Conservation (phyloP, 2,888 invertebrate genomes). For the Rhabditoides inermis region DNA sequence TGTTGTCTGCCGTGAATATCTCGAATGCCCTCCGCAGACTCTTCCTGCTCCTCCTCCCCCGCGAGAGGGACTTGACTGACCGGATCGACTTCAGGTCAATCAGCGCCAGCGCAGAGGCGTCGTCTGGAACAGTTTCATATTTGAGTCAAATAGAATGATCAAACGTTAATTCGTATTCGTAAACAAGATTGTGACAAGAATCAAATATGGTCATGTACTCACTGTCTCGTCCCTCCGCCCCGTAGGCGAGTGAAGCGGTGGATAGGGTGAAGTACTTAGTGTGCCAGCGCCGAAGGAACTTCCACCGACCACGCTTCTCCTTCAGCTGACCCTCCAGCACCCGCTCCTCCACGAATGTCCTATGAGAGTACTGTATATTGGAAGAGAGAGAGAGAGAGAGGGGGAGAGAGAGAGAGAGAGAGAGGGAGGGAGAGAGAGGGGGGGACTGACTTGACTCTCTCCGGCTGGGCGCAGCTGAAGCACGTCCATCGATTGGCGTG, state of each 20-base stretch:
- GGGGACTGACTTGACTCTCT: conserved; percentile 68
- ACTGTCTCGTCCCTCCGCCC: conserved; percentile 2
- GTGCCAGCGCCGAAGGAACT: conserved; percentile 80
- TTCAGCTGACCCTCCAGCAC: conserved; percentile 67
- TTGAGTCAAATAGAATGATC: conserved; percentile 1
- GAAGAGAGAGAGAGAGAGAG: no score
- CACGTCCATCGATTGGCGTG: conserved; percentile 71
- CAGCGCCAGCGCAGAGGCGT: conserved; percentile 13
- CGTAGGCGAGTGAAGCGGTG: conserved; percentile 77
- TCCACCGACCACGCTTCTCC: conserved; percentile 84
- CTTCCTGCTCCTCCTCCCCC: conserved; percentile 62
- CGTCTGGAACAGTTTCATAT: neutral
- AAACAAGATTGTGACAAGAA: neutral
- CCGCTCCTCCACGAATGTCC: conserved; percentile 23
- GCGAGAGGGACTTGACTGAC: conserved; percentile 83
- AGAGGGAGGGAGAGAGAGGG: no score
- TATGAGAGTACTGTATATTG: no score
- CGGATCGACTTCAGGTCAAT: conserved; percentile 86
- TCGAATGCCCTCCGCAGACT: conserved; percentile 92
- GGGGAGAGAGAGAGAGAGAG: no score
- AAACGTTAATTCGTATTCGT: no score
- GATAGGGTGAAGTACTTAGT: conserved; percentile 87
- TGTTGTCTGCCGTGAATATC: conserved; percentile 77
- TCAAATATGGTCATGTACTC: neutral
- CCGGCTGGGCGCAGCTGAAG: conserved; percentile 84